These are phyloP conservation scores for Cataglyphis cursor DNA, from an alignment of 2,888 invertebrate genomes.

Conservation along the genomic window DNA sequence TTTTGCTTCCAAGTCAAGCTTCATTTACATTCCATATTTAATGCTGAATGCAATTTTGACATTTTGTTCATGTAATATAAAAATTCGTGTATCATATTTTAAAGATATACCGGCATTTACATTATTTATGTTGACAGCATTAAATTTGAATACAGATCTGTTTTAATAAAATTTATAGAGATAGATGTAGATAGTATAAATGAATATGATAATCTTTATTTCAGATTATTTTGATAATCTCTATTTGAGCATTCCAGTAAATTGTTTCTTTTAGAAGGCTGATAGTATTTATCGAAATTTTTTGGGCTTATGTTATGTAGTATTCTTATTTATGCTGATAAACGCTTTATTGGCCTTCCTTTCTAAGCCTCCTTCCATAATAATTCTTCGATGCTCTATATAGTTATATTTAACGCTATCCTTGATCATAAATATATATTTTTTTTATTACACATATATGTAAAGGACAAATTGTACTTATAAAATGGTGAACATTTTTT, in stretches of 20 bases:
- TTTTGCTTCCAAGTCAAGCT: not conserved
- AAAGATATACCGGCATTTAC: slow-evolving; percentile 15
- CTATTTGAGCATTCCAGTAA: slow-evolving; percentile 33
- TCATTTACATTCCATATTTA: slow-evolving; percentile 29
- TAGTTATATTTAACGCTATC: not conserved
- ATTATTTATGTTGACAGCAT: slow-evolving; percentile 7
- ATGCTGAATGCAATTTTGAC: slow-evolving; percentile 14
- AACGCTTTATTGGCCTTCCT: not conserved
- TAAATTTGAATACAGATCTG: slow-evolving; percentile 17
- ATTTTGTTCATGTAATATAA: not conserved
- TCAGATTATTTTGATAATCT: not conserved
- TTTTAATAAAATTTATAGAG: slow-evolving; percentile 3
- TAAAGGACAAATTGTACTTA: slow-evolving; percentile 40
- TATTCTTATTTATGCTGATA: slow-evolving; percentile 13
- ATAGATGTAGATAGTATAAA: not conserved
- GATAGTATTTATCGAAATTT: not conserved
- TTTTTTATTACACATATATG: not conserved
- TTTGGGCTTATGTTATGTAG: not conserved
- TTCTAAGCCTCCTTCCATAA: not conserved
- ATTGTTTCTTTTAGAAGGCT: slow-evolving; percentile 10
- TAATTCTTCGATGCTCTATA: not conserved
- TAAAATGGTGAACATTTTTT: slow-evolving; percentile 67
- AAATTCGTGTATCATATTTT: not conserved
- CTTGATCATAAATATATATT: slow-evolving; percentile 23
- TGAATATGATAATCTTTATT: slow-evolving; percentile 31